Conservation (phyloP, 2,888 invertebrate genomes). For the Ditylenchus weischeri region DNA sequence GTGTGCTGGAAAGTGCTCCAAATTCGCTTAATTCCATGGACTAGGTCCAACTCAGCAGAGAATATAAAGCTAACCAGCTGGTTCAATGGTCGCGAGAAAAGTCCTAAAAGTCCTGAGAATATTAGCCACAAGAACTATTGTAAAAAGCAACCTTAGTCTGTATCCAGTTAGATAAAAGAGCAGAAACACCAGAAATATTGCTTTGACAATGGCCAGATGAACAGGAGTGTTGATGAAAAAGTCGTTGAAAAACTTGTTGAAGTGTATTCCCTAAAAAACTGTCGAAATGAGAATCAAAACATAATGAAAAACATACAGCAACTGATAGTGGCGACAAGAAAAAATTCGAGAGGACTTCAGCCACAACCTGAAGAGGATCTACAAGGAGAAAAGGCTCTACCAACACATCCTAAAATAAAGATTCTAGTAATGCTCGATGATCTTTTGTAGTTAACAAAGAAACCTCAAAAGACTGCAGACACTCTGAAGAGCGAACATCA, state of each 20-base stretch:
- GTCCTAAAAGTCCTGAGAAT: background rate
- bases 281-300: no score
- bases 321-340: conserved; percentile 32
- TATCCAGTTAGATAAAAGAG: conserved; percentile 18
- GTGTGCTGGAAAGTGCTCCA: no score
- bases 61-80: background rate
- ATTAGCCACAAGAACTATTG: no score
- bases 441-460: background rate
- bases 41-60: no score
- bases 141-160: background rate
- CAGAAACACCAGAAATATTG: conserved; percentile 10
- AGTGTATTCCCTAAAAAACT: conserved; percentile 22
- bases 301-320: background rate
- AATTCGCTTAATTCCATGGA: no score
- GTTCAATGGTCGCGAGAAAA: conserved; percentile 15
- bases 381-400: conserved; percentile 32
- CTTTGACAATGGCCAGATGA: conserved; percentile 18
- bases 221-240: conserved; percentile 37
- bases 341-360: conserved; percentile 36
- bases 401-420: conserved; percentile 29
- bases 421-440: background rate
- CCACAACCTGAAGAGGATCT: conserved; percentile 35
- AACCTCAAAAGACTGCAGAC: conserved; percentile 33
- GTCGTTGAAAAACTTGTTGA: conserved; percentile 38
- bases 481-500: conserved; percentile 16